A percentile compares a stretch with the other conserved stretches of the same genome.
Conservation (phyloP, 1,140 invertebrate species). For the Limonius californicus region DNA sequence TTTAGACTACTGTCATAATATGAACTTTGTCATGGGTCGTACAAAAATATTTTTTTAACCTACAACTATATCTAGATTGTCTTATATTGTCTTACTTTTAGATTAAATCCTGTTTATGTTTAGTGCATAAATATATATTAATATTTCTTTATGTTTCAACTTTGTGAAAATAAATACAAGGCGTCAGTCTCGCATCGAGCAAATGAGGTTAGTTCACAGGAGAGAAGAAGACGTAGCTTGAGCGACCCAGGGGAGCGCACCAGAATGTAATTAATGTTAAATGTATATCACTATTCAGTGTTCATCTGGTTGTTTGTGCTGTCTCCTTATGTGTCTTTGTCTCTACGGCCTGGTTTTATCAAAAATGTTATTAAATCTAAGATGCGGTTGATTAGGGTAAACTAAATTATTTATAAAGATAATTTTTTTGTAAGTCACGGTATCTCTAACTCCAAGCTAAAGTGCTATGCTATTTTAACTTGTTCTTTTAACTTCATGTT, state of each 20-base stretch:
- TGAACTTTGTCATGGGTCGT: too few species aligned
- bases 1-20: too few species aligned
- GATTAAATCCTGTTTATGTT: constrained; percentile 17
- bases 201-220: too few species aligned
- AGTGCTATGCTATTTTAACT: constrained; percentile 17
- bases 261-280: too few species aligned
- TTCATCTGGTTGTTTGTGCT: constrained; percentile 13
- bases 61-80: constrained; percentile 14
- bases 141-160: constrained; percentile 12
- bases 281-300: too few species aligned
- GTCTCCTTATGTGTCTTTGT: neutral
- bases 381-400: constrained; percentile 15
- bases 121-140: neutral
- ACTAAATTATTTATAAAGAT: constrained; percentile 18
- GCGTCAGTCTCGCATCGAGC: too few species aligned
- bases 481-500: constrained; percentile 14
- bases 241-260: too few species aligned
- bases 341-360: constrained; percentile 9
- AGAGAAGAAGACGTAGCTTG: too few species aligned
- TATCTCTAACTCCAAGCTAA: constrained; percentile 18
- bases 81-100: constrained; percentile 16
- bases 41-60: constrained; percentile 10
- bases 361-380: too few species aligned
- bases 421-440: constrained; percentile 11
- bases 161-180: too few species aligned